Base-by-base conservation (phyloP, 2,797 vertebrate genomes). In the Poliocrania exsul region DNA sequence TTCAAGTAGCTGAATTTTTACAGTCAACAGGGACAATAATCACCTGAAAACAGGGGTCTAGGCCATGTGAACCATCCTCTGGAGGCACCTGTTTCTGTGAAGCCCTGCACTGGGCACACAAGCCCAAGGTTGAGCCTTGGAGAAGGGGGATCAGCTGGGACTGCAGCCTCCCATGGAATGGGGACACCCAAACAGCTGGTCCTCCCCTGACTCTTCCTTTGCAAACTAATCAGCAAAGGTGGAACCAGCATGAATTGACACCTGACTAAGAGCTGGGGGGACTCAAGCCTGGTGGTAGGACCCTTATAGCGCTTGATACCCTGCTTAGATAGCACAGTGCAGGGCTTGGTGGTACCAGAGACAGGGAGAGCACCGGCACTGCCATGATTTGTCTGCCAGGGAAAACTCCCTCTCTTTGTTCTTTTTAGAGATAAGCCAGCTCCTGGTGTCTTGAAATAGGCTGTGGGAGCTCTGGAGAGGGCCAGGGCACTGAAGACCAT, bases 61-160 rank as follows among this genome's bases (percentile, higher is more conserved):
- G 25, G 26, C 54, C 20, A 20, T 33, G 37, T 16, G 20, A 72
- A n/a, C 18, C 40, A n/a, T 35, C 35, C 18, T 77, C 50, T 65
- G 64, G 35, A 74, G 65, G 31, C 5, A n/a, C 7, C 23, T 16
- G 7, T 47, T 56, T 62, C 60, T 66, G 4, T 0, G 1, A 47
- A 85, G 18, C 0, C 0, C 1, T 33, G 47, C 11, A 18, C 15
- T 29, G 14, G 49, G 61, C 23, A 40, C 28, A 51, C 4, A 64
- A 58, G 13, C 11, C 23, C 28, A 31, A 5, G 21, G 20, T 0
- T 50, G 71, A 79, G 6, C 46, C 23, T 35, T 37, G 70, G 44
- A 37, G n/a, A 50, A 62, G 20, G 16, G n/a, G 14, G 5, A 35
- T 14, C 13, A n/a, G 54, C 37, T 5, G 4, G 42, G 15, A 26